Evolutionary conservation across 2,888 invertebrate species (phyloP).

Genomic region (Ischnus inquisitorius): DNA sequence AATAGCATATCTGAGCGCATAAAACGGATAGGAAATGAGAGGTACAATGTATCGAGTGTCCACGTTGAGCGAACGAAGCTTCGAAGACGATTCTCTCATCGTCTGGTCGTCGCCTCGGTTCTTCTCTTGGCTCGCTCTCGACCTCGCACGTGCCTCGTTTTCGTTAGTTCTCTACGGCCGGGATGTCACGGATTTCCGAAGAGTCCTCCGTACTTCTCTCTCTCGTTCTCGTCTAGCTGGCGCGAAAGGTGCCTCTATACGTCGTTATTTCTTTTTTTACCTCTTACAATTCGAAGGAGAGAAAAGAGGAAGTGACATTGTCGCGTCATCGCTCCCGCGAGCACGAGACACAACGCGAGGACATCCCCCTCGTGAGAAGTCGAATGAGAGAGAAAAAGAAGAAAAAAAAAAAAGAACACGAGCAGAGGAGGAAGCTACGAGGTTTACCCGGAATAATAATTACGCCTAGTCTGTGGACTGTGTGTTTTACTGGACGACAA

Average conservation of each 20-base stretch:
- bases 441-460: conserved; percentile 66
- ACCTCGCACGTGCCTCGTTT: conserved; percentile 72
- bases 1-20: background rate
- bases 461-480: conserved; percentile 3
- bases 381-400: conserved; percentile 32
- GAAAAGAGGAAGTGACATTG: conserved; percentile 51
- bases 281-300: conserved; percentile 40
- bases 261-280: conserved; percentile 6
- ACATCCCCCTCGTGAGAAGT: conserved; percentile 45
- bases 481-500: conserved; percentile 28
- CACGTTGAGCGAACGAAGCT: conserved; percentile 13
- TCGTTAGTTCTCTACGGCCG: conserved; percentile 63
- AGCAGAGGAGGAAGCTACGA: conserved; percentile 41
- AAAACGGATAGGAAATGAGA: conserved; percentile 23
- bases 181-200: conserved; percentile 64
- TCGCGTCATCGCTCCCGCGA: conserved; percentile 17
- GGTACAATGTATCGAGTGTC: conserved; percentile 4
- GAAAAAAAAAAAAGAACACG: background rate
- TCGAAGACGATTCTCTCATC: conserved; percentile 66
- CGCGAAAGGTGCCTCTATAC: conserved; percentile 30
- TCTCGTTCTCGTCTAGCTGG: conserved; percentile 39
- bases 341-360: conserved; percentile 32
- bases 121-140: conserved; percentile 26
- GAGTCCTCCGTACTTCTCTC: conserved; percentile 58
- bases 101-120: conserved; percentile 37